phyloP scores from a whole-genome alignment of 2,888 invertebrate species.

The Neuroscelio doddi region DNA sequence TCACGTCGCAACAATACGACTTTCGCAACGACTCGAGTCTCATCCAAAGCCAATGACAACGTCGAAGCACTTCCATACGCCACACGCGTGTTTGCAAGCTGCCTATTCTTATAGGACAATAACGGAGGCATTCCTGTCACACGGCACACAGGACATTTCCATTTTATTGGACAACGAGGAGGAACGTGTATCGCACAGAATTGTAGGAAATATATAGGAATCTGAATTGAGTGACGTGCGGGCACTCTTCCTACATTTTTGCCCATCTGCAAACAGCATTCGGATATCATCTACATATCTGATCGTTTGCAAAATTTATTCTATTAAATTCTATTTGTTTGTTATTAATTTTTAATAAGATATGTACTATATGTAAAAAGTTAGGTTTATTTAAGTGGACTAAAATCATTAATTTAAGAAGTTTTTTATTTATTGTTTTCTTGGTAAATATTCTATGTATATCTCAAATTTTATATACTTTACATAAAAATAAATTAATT shows the following conservation, averaged over 20 bases:
- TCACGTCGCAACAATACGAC: constrained; percentile 8
- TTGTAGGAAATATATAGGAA: constrained; percentile 59
- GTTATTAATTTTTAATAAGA: too few relatives aligned
- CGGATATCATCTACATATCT: constrained; percentile 58
- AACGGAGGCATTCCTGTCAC: constrained; percentile 57
- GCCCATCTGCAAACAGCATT: constrained; percentile 18
- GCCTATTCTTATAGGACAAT: constrained; percentile 55
- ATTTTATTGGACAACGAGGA: constrained; percentile 67
- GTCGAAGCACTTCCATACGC: constrained; percentile 29
- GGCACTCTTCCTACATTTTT: constrained; percentile 48
- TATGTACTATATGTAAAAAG: too few relatives aligned
- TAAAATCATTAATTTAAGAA: too few relatives aligned
- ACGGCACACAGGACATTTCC: constrained; percentile 63
- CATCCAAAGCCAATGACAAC: constrained; percentile 31
- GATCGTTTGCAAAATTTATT: constrained; percentile 28
- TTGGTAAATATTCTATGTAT: too few relatives aligned
- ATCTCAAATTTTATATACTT: too few relatives aligned
- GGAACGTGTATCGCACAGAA: constrained; percentile 54
- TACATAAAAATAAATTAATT: too few relatives aligned
- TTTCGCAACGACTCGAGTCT: constrained; percentile 16
- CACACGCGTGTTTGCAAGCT: constrained; percentile 38
- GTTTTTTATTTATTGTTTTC: too few relatives aligned
- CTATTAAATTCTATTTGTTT: too few relatives aligned
- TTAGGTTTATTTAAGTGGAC: too few relatives aligned
- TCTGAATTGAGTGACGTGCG: constrained; percentile 66